phyloP scores from a whole-genome alignment of 2,797 vertebrate genomes.

The Kryptolebias ocellatus region DNA sequence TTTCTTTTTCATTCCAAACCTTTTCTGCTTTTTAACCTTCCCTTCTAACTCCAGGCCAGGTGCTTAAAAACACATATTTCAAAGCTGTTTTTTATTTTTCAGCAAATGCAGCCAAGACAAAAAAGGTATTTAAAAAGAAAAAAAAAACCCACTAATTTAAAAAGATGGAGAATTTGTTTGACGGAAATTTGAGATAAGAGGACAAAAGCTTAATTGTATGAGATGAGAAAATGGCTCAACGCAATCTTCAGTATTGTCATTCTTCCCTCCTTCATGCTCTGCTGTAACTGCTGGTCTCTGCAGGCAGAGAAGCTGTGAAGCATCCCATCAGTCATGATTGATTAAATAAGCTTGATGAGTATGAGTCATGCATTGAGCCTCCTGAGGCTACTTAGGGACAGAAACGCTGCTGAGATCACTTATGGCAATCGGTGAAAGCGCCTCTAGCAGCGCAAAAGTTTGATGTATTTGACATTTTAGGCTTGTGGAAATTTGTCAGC shows the following conservation, averaged over 20 bases:
- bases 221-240: constrained; percentile 16
- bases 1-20: not conserved
- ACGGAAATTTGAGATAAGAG: constrained; percentile 6
- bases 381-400: constrained; percentile 8
- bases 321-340: constrained; percentile 36
- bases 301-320: not conserved
- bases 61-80: not conserved
- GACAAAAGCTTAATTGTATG: not conserved
- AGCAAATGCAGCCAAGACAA: not conserved
- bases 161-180: not conserved
- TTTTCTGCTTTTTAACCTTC: not conserved
- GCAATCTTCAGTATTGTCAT: constrained; percentile 13
- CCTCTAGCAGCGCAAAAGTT: constrained; percentile 7
- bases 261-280: not conserved
- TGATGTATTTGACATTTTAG: constrained; percentile 3
- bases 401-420: constrained; percentile 13
- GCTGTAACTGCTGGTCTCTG: constrained; percentile 12
- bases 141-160: not conserved
- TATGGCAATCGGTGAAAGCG: not conserved
- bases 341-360: constrained; percentile 40
- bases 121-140: too few species aligned
- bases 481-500: not conserved
- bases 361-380: constrained; percentile 26
- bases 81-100: not conserved
- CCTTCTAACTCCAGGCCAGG: too few species aligned